These are phyloP conservation scores for Tragopan temminckii DNA, from an alignment of 2,797 vertebrate genomes.

Conservation along the genomic window DNA sequence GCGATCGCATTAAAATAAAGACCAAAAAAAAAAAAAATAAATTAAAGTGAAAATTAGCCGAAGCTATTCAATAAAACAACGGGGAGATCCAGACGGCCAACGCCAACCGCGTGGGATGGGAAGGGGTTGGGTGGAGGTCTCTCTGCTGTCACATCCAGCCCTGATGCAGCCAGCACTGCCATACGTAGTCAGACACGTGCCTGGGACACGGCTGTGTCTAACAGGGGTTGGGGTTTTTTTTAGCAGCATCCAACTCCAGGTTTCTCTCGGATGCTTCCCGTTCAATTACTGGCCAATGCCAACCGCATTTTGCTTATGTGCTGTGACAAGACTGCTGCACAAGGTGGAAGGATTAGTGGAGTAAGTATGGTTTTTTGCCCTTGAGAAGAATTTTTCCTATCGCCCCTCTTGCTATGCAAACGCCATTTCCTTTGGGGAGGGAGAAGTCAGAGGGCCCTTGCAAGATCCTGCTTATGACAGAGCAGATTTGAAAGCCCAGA, in stretches of 20 bases:
- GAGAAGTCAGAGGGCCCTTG: conserved; percentile 45
- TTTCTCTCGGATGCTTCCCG: neutral
- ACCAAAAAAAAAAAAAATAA: conserved; percentile 7
- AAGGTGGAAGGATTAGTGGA: neutral
- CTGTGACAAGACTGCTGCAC: neutral
- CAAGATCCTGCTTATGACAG: conserved; percentile 74
- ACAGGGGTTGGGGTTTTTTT: neutral
- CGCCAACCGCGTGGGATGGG: neutral
- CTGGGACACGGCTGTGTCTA: neutral
- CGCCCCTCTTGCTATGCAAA: conserved; percentile 56
- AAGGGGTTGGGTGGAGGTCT: neutral
- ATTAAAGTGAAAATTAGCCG: conserved; percentile 74
- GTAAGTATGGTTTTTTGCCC: neutral
- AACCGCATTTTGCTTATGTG: accelerated
- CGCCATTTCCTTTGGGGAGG: conserved; percentile 41
- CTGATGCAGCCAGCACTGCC: neutral
- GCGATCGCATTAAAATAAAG: conserved; percentile 79
- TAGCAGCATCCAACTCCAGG: neutral
- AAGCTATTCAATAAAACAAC: conserved; percentile 47
- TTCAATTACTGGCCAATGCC: neutral
- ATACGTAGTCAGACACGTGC: accelerated
- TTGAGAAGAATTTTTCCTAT: conserved; percentile 26
- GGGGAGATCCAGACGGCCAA: neutral
- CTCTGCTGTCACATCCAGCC: neutral
- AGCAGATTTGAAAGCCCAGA: conserved; percentile 72